These are phyloP conservation scores for Brachyrhaphis roseni DNA, from an alignment of 2,797 vertebrate genomes.

Conservation along the genomic window DNA sequence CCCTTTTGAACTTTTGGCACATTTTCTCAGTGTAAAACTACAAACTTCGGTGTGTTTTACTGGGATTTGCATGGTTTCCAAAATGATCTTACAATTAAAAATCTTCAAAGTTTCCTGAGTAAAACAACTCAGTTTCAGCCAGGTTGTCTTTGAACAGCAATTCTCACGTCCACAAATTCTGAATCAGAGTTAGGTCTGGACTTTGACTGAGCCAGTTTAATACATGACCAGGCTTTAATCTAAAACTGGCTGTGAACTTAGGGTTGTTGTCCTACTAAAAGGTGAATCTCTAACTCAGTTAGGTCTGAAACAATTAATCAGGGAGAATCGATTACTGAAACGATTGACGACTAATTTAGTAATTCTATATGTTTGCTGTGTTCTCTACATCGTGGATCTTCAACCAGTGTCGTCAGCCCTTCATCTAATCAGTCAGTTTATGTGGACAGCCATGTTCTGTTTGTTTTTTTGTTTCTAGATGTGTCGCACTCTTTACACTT, in stretches of 20 bases:
- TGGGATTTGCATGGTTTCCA: not conserved
- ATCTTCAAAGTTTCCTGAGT: not conserved
- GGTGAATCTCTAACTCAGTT: not conserved
- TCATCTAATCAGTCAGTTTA: not conserved
- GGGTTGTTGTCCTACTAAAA: not conserved
- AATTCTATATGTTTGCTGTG: not conserved
- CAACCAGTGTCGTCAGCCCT: too few relatives aligned
- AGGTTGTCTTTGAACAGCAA: not conserved
- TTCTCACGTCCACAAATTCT: not conserved
- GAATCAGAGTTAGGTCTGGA: not conserved
- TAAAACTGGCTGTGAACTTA: not conserved
- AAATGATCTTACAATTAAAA: not conserved
- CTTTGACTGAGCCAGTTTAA: not conserved
- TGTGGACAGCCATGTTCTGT: not conserved
- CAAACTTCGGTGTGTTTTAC: not conserved
- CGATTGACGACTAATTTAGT: too few relatives aligned
- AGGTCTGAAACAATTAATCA: too few relatives aligned
- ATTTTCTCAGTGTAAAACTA: not conserved
- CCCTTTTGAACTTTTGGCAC: not conserved
- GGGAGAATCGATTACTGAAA: too few relatives aligned
- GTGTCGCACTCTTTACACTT: not conserved
- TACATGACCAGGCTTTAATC: not conserved
- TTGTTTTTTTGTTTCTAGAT: not conserved
- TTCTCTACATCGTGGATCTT: not conserved
- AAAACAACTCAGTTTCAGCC: not conserved